Conservation (phyloP, 2,888 invertebrate genomes). For the Drosophila prostipennis region DNA sequence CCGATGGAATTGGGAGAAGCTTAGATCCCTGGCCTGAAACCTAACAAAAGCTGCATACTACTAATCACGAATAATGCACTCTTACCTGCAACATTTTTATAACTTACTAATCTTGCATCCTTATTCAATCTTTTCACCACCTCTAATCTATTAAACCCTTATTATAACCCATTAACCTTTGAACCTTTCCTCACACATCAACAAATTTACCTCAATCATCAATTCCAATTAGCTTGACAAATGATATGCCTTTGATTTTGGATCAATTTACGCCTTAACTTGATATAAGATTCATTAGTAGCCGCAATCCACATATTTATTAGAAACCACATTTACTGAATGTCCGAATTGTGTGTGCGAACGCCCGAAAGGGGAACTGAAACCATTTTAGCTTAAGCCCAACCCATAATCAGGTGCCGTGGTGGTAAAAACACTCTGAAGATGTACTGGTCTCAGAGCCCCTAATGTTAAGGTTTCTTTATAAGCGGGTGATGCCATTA, state of each 20-base stretch:
- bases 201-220: background rate
- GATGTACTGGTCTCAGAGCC: conserved; percentile 33
- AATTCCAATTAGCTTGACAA: background rate
- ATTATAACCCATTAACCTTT: background rate
- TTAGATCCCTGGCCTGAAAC: conserved; percentile 3
- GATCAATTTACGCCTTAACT: conserved; percentile 19
- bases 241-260: conserved; percentile 29
- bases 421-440: conserved; percentile 28
- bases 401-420: conserved; percentile 10
- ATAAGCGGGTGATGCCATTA: conserved; percentile 20
- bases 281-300: conserved; percentile 14
- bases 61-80: conserved; percentile 10
- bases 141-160: background rate
- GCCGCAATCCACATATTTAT: conserved; percentile 13
- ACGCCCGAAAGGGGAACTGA: conserved; percentile 16
- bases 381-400: conserved; percentile 11
- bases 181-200: background rate
- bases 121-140: too few relatives aligned
- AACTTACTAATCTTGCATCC: background rate
- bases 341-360: conserved; percentile 55
- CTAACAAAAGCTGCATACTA: background rate
- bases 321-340: conserved; percentile 60
- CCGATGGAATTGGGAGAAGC: conserved; percentile 12
- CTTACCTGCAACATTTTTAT: background rate
- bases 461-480: conserved; percentile 5